A percentile compares a stretch with the other conserved stretches of the same genome.
These are phyloP conservation scores for Cyphomyrmex costatus DNA, from an alignment of 1,140 invertebrate genomes.

Conservation along the genomic window DNA sequence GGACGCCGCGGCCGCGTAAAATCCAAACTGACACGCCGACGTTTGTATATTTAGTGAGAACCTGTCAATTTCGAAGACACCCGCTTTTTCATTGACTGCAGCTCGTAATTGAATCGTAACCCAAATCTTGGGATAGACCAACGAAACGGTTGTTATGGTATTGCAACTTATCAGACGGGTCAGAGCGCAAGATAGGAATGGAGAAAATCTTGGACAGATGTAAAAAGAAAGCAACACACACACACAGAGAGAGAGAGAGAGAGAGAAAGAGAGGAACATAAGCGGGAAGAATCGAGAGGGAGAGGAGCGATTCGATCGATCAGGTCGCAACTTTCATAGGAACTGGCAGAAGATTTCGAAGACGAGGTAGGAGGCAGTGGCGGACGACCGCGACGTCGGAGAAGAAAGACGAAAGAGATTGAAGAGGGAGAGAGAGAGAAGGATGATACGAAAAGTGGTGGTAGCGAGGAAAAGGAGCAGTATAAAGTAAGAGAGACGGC, in stretches of 20 bases:
- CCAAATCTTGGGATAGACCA: slow-evolving; percentile 48
- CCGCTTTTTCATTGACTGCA: slow-evolving; percentile 21
- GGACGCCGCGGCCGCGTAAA: background rate
- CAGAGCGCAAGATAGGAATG: slow-evolving; percentile 19
- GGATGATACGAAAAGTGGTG: slow-evolving; percentile 34
- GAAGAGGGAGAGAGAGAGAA: slow-evolving; percentile 12
- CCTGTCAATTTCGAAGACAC: slow-evolving; percentile 29
- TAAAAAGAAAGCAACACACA: slow-evolving; percentile 13
- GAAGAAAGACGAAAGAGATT: background rate
- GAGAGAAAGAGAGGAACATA: background rate
- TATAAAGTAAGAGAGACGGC: slow-evolving; percentile 25
- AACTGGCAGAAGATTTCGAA: slow-evolving; percentile 72
- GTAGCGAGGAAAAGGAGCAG: slow-evolving; percentile 49
- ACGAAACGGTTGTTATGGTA: background rate
- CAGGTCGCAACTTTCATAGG: slow-evolving; percentile 74
- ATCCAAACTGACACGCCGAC: background rate
- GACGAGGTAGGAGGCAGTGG: slow-evolving; percentile 31
- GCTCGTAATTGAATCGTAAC: slow-evolving; percentile 72
- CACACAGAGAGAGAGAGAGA: background rate
- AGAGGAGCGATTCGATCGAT: slow-evolving; percentile 70
- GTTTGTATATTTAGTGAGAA: slow-evolving; percentile 36
- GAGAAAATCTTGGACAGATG: slow-evolving; percentile 26
- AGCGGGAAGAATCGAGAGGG: background rate
- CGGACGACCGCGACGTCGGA: slow-evolving; percentile 34
- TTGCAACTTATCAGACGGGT: slow-evolving; percentile 40